phyloP scores from a whole-genome alignment of 1,140 invertebrate species.

The Araneus ventricosus region DNA sequence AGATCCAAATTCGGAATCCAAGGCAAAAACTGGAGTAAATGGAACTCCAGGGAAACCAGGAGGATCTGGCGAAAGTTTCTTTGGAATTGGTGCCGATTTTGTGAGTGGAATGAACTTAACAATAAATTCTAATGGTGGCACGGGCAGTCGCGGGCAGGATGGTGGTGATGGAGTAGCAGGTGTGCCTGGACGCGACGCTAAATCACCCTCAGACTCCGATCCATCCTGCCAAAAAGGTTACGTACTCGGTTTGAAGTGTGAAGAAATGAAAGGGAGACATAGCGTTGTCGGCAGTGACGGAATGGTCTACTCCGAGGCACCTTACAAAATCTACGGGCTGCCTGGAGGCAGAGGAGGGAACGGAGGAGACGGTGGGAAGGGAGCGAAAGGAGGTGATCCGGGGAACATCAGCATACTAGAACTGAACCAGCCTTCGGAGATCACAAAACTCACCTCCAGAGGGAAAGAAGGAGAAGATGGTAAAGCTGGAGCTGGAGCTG shows the following conservation, averaged over 20 bases:
- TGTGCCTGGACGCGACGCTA: not conserved
- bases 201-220: not conserved
- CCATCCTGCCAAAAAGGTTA: too few species aligned
- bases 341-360: not conserved
- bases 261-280: not conserved
- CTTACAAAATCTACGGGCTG: not conserved
- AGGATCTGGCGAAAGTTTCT: constrained; percentile 1
- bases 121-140: not conserved
- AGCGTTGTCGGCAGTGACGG: too few species aligned
- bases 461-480: not conserved
- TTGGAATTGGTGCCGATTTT: constrained; percentile 11
- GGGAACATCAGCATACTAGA: not conserved
- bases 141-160: not conserved
- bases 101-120: not conserved
- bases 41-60: not conserved
- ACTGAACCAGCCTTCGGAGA: not conserved
- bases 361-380: constrained; percentile 1
- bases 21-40: not conserved
- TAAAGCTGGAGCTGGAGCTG: not conserved
- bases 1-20: not conserved
- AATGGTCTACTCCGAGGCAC: too few species aligned
- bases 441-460: not conserved
- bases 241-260: not conserved
- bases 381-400: not conserved
- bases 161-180: not conserved